Evolutionary conservation across 2,797 vertebrate species (phyloP).

Genomic region (Melanitta fusca): DNA sequence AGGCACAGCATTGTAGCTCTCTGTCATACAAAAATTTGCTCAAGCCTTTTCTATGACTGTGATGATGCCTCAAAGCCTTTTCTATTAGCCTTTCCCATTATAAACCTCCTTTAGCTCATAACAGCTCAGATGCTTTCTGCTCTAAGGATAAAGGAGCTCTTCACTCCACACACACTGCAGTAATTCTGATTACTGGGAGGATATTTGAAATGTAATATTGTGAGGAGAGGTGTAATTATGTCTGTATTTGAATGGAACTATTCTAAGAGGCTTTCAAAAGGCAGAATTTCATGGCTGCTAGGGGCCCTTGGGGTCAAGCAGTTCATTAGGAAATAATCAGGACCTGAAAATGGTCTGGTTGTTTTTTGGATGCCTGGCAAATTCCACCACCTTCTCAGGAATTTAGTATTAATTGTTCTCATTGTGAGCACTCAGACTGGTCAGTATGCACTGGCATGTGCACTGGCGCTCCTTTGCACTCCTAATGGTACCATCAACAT

Average conservation of each 20-base stretch:
- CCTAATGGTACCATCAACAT: neutral
- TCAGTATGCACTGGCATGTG: neutral
- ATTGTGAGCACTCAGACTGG: neutral
- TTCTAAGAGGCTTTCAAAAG: constrained; percentile 51
- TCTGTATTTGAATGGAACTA: constrained; percentile 53
- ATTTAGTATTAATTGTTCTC: constrained; percentile 17
- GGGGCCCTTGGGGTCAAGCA: constrained; percentile 36
- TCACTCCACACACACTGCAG: constrained; percentile 55
- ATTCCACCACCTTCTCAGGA: constrained; percentile 37
- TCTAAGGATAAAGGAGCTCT: constrained; percentile 67
- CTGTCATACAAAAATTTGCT: constrained; percentile 26
- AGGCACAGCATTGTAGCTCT: constrained; percentile 32
- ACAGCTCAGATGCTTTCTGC: constrained; percentile 43
- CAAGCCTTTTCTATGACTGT: constrained; percentile 23
- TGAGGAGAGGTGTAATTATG: constrained; percentile 66
- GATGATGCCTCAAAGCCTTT: constrained; percentile 54
- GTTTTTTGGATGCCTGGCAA: constrained; percentile 34
- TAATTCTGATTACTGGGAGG: constrained; percentile 56
- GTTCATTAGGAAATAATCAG: constrained; percentile 41
- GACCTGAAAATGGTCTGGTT: constrained; percentile 33
- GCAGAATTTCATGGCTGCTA: constrained; percentile 31
- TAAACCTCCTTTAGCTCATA: constrained; percentile 17
- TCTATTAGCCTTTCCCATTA: constrained; percentile 65
- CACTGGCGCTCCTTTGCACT: neutral
- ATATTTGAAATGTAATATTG: constrained; percentile 47